These are phyloP conservation scores for Drosophila eugracilis DNA, from an alignment of 1,140 invertebrate genomes.

Conservation along the genomic window DNA sequence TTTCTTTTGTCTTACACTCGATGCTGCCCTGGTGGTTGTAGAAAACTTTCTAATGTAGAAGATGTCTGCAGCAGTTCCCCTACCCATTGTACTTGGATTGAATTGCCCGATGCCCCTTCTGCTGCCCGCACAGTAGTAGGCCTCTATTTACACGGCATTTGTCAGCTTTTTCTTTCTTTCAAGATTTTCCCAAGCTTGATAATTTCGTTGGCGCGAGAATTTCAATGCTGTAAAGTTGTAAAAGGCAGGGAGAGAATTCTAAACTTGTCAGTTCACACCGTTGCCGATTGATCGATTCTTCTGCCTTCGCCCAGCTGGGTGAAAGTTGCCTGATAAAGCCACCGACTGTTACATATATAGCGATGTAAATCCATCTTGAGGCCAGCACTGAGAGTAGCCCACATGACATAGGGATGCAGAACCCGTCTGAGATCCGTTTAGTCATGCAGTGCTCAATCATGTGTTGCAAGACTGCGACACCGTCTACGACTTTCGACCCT, in stretches of 20 bases:
- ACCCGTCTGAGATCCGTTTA: slow-evolving; percentile 4
- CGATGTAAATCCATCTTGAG: slow-evolving; percentile 20
- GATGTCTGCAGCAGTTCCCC: slow-evolving; percentile 51
- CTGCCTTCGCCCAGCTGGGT: slow-evolving; percentile 38
- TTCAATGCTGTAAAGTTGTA: slow-evolving; percentile 42
- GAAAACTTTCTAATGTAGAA: slow-evolving; percentile 82
- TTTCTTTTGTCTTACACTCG: slow-evolving; percentile 71
- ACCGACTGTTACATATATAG: slow-evolving; percentile 24
- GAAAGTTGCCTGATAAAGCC: slow-evolving; percentile 56
- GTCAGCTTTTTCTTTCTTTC: slow-evolving; percentile 59
- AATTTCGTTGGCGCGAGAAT: slow-evolving; percentile 45
- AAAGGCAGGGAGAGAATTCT: slow-evolving; percentile 27
- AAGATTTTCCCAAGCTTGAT: slow-evolving; percentile 65
- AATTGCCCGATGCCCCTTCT: slow-evolving; percentile 48
- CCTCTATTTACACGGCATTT: slow-evolving; percentile 49
- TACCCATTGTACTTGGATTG: slow-evolving; percentile 57
- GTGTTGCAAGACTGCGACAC: slow-evolving; percentile 20
- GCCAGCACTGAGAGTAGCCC: background rate
- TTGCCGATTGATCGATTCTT: slow-evolving; percentile 58
- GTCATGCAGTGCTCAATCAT: slow-evolving; percentile 24
- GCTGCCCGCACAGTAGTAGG: slow-evolving; percentile 56
- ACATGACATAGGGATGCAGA: slow-evolving; percentile 7
- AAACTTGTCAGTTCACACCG: slow-evolving; percentile 27
- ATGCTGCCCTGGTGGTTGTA: slow-evolving; percentile 21
- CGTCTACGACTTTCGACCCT: slow-evolving; percentile 34